Percentiles rank a stretch among this genome's conserved stretches.
These are phyloP conservation scores for Drosophila conformis DNA, from an alignment of 2,888 invertebrate genomes.

Conservation along the genomic window DNA sequence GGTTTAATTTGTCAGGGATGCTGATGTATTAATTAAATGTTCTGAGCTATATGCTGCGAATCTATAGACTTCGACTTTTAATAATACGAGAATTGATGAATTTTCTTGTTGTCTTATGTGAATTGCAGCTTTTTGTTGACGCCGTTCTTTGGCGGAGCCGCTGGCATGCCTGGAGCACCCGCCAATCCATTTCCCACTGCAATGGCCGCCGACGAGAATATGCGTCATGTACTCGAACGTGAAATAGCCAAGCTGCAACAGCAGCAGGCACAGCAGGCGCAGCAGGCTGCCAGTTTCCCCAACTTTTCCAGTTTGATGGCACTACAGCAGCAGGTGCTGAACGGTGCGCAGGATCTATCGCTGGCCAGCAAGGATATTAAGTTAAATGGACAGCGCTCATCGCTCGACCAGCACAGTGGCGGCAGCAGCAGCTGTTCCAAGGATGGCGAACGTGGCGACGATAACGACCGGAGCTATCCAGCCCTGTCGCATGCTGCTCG, in stretches of 20 bases:
- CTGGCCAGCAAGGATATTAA: constrained; percentile 86
- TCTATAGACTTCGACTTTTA: neutral
- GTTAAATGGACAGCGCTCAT: constrained; percentile 85
- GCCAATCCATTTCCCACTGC: constrained; percentile 77
- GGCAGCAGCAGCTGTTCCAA: constrained; percentile 74
- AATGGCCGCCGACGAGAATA: constrained; percentile 91
- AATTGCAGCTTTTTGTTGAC: constrained; percentile 90
- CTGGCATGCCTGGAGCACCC: constrained; percentile 83
- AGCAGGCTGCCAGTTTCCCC: constrained; percentile 84
- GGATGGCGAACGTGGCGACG: constrained; percentile 68
- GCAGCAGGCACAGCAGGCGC: constrained; percentile 80
- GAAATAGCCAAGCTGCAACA: constrained; percentile 95
- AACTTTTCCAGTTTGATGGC: constrained; percentile 89
- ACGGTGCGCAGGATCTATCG: constrained; percentile 93
- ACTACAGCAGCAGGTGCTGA: constrained; percentile 90
- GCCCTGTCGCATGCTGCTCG: constrained; percentile 86
- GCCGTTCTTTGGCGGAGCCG: constrained; percentile 90
- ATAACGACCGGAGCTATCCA: constrained; percentile 41
- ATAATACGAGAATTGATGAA: neutral
- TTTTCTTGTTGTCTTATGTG: neutral
- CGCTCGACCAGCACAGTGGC: constrained; percentile 74
- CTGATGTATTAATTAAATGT: neutral
- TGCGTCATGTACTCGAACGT: constrained; percentile 94
- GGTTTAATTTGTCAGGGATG: neutral
- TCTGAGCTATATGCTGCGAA: too few species aligned